These are phyloP conservation scores for Xenopus borealis DNA, from an alignment of 2,113 vertebrate genomes.

Conservation along the genomic window DNA sequence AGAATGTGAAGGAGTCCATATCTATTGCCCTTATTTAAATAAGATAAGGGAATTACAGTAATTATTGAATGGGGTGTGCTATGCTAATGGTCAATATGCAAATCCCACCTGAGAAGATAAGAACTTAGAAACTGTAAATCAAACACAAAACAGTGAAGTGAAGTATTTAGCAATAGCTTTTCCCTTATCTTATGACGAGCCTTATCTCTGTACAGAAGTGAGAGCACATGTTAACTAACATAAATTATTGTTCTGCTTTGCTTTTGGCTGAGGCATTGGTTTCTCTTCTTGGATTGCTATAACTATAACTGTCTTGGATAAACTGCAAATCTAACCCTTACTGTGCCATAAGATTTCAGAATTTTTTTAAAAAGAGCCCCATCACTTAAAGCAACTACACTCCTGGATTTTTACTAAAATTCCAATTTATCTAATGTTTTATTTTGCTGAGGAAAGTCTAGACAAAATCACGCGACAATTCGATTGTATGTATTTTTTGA, in stretches of 20 bases:
- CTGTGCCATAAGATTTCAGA: no score
- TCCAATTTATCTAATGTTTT: no score
- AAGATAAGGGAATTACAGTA: slow-evolving; percentile 63
- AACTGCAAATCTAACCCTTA: no score
- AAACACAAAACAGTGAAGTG: slow-evolving; percentile 50
- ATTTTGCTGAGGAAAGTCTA: no score
- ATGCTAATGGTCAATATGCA: slow-evolving; percentile 54
- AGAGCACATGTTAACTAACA: slow-evolving; percentile 1
- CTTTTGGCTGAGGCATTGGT: not conserved
- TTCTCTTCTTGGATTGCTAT: accelerated
- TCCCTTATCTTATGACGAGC: slow-evolving; percentile 37
- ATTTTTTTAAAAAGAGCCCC: no score
- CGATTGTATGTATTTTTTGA: no score
- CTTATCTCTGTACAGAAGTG: slow-evolving; percentile 38
- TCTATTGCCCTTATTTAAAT: slow-evolving; percentile 57
- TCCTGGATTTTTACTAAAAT: no score
- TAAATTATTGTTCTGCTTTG: slow-evolving; percentile 14
- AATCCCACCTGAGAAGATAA: slow-evolving; percentile 62
- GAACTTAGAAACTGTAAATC: slow-evolving; percentile 61
- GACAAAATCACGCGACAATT: no score
- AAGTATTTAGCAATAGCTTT: slow-evolving; percentile 22
- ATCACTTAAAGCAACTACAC: no score
- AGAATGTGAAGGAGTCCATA: slow-evolving; percentile 51
- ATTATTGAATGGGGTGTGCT: slow-evolving; percentile 59
- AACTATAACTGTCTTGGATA: not conserved